phyloP scores from a whole-genome alignment of 2,888 invertebrate species.

The Philopedon plagiatum region DNA sequence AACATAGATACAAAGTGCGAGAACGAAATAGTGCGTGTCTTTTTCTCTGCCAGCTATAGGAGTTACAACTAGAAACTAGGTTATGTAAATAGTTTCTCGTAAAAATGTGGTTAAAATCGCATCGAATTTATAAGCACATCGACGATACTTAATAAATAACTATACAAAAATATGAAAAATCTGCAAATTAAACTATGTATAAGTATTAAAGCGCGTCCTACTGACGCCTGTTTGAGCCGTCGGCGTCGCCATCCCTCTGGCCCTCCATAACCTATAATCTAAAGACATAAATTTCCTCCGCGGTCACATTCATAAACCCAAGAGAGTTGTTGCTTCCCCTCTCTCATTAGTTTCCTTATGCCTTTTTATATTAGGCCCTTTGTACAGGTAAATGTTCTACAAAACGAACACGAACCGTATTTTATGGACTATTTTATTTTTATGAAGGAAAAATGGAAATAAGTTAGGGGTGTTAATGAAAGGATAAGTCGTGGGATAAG shows the following conservation, averaged over 20 bases:
- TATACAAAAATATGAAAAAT: too few relatives aligned
- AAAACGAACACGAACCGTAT: conserved; percentile 23
- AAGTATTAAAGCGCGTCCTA: too few relatives aligned
- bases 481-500: not conserved
- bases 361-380: conserved; percentile 40
- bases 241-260: conserved; percentile 4
- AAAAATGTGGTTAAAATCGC: too few relatives aligned
- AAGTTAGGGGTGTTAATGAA: not conserved
- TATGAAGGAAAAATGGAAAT: not conserved
- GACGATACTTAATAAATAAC: too few relatives aligned
- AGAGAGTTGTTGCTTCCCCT: conserved; percentile 16
- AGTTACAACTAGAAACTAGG: too few relatives aligned
- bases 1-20: too few relatives aligned
- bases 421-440: conserved; percentile 25
- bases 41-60: too few relatives aligned
- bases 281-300: conserved; percentile 34
- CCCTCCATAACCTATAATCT: conserved; percentile 29
- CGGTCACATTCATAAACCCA: conserved; percentile 16
- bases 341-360: conserved; percentile 30
- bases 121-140: too few relatives aligned
- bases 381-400: conserved; percentile 43
- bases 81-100: too few relatives aligned
- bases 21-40: too few relatives aligned
- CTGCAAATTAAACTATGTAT: too few relatives aligned
- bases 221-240: not conserved